Conservation (phyloP, 1,140 invertebrate genomes). For the Bombus polaris region DNA sequence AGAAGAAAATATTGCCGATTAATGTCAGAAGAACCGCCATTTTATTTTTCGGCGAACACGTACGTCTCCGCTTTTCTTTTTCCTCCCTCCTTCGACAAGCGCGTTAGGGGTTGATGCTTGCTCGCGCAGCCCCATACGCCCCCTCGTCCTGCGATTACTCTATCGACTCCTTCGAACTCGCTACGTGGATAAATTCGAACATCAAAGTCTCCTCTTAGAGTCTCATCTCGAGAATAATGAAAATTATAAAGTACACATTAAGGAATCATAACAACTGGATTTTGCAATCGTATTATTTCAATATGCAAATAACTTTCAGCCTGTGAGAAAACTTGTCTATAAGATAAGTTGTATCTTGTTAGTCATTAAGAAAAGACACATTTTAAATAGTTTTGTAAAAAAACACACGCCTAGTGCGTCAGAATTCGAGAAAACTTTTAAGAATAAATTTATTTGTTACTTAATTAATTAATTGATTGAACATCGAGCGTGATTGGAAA, state of each 20-base stretch:
- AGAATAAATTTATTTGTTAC: no score
- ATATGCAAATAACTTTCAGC: no score
- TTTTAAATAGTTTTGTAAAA: no score
- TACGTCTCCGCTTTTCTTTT: slow-evolving; percentile 30
- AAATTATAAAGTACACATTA: neutral
- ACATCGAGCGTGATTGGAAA: no score
- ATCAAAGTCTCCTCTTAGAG: neutral
- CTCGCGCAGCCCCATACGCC: slow-evolving; percentile 37
- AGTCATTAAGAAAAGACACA: no score
- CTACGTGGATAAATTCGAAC: neutral
- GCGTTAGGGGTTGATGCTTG: slow-evolving; percentile 27
- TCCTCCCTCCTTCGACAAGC: slow-evolving; percentile 16
- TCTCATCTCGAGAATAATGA: neutral
- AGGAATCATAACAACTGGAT: neutral
- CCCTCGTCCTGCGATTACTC: slow-evolving; percentile 5
- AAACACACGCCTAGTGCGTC: no score
- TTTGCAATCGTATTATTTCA: no score
- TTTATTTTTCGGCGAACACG: slow-evolving; percentile 45
- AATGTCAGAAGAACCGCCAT: slow-evolving; percentile 28
- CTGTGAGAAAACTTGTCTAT: no score
- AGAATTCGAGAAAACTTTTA: no score
- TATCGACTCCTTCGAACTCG: slow-evolving; percentile 23
- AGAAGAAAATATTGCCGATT: neutral
- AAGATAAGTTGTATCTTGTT: no score
- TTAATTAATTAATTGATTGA: no score